A percentile compares a stretch with the other conserved stretches of the same genome.
phyloP scores from a whole-genome alignment of 2,113 vertebrate species.

The Mormyrus lacerda region DNA sequence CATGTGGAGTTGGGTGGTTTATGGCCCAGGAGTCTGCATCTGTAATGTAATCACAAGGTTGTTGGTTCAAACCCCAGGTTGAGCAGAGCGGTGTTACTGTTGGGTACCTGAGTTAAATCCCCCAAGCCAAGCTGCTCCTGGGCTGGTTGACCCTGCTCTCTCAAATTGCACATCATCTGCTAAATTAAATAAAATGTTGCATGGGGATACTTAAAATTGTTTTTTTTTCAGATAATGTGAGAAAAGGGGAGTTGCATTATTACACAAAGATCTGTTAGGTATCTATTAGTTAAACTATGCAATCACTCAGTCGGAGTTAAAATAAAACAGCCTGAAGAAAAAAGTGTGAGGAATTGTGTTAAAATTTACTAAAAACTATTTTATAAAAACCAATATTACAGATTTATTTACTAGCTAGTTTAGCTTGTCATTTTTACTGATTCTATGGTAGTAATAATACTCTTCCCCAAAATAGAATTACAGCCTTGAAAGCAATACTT shows the following conservation, averaged over 20 bases:
- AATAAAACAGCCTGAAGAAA: neutral
- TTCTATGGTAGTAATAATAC: neutral
- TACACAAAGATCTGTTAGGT: neutral
- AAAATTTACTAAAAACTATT: neutral
- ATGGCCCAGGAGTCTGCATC: neutral
- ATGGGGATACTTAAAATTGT: neutral
- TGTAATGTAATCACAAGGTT: neutral
- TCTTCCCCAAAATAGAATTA: neutral
- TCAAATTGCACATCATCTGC: neutral
- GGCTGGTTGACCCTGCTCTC: neutral
- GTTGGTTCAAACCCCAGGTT: neutral
- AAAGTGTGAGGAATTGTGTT: neutral
- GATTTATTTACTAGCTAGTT: neutral
- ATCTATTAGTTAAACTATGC: neutral
- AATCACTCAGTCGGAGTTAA: neutral
- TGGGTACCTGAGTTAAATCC: neutral
- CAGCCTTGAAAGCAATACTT: constrained; percentile 67
- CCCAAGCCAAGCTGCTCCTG: neutral
- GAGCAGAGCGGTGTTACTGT: neutral
- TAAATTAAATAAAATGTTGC: neutral
- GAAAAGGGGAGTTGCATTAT: neutral
- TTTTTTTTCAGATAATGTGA: neutral
- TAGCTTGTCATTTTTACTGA: neutral
- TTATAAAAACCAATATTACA: neutral
- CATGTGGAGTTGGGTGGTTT: neutral